Base-by-base conservation (phyloP, 2,797 vertebrate genomes). In the Thalassophryne amazonica region DNA sequence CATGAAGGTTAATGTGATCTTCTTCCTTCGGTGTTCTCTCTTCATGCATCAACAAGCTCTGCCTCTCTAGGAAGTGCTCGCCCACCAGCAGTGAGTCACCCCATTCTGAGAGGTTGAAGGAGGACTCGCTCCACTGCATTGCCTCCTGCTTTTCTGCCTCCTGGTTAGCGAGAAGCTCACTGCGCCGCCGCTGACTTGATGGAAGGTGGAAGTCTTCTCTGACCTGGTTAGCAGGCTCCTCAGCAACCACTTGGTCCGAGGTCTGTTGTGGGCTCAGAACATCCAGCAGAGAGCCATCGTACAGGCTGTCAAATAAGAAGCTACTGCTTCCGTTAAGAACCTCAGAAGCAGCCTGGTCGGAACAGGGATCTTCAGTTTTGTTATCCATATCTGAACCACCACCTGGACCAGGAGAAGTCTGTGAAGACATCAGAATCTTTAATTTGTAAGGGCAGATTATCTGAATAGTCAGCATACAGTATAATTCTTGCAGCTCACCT, bases 241-340 rank as follows among this genome's bases (percentile, higher is more conserved):
- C 71, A 5, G 70, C 52, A 3, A 54, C 64, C 22, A 49, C 67
- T 7, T 69, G 66, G n/a, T 56, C 49, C 1, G 42, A 35, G 5
- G 15, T 30, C 30, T 55, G 45, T 15, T 87, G 73, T 4, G 23
- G 53, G 12, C 73, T 74, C 21, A 80, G 76, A 66, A 52, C 72
- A 21, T 84, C 87, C 60, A 86, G 69, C 16, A 90, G 62, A 53
- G 87, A 86, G 60, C 84, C 86, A 52, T 93, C 90, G 58, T 82
- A 88, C 47, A 96, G 91, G 81, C 94, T 96, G 65, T 98, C 94
- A 50, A 99, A 99, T 11, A 99, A 78, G 69, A 98, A 94, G 78
- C 88, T 92, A 41, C 92, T 91, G 67, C 95, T 99, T 66, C 91
- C 81, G 79, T 99, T 93, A 11, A 92, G 76, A 64, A 90, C 93